phyloP scores from a whole-genome alignment of 2,888 invertebrate species.

The Trichogramma evanescens region DNA sequence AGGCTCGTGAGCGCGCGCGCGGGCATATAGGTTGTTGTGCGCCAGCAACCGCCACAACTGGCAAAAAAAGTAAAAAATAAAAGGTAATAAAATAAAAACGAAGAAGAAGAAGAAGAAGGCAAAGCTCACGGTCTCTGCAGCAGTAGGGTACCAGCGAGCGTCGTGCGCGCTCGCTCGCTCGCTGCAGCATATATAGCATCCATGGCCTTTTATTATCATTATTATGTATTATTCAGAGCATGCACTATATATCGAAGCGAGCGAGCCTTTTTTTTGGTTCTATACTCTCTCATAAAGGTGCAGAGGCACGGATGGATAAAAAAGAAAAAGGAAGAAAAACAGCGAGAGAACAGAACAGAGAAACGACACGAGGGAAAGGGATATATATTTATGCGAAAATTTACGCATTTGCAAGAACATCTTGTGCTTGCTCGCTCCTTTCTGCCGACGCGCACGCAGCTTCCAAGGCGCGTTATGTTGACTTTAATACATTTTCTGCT shows the following conservation, averaged over 20 bases:
- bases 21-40: constrained; percentile 3
- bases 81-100: not conserved
- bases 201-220: no score
- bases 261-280: no score
- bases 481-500: no score
- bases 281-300: no score
- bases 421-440: constrained; percentile 2
- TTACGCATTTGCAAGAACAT: constrained; percentile 4
- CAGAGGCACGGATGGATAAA: no score
- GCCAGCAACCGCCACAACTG: no score
- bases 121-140: no score
- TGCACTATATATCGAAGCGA: no score
- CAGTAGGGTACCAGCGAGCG: not conserved
- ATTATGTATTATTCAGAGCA: no score
- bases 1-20: constrained; percentile 6
- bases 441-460: constrained; percentile 16
- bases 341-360: not conserved
- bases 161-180: not conserved
- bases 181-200: not conserved
- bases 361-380: constrained; percentile 3
- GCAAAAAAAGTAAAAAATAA: not conserved
- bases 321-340: not conserved
- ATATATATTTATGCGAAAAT: not conserved
- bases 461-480: not conserved
- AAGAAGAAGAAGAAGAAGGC: not conserved